Base-by-base conservation (phyloP, 2,888 invertebrate species). In the Phyllotreta striolata region DNA sequence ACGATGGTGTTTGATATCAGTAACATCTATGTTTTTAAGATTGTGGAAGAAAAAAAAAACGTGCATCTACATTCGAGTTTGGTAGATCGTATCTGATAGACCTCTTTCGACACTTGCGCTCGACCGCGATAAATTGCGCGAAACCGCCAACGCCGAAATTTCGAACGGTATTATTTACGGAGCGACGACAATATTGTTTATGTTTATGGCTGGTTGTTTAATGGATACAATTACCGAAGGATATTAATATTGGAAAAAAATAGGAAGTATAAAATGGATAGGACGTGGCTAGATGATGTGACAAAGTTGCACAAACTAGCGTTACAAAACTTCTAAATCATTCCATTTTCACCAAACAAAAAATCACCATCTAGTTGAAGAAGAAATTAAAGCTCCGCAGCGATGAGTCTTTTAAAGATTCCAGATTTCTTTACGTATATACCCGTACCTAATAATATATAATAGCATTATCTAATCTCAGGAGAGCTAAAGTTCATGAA, bases 401-500 rank as follows among this genome's bases (percentile, higher is more conserved):
- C 24, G 24, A 24, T 24, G 24, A 24, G 24, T 24, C 35, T 49
- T 49, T 35, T 35, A 12, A 49, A 49, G 49, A 52, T 52, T 52
- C 39, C 14, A 43, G 34, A 55, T 41, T 12, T 12, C 10, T n/a
- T 9, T 35, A 34, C 43, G 43, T 41, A n/a, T n/a, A n/a, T n/a
- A 43, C 7, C 10, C 13, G n/a, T 9, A 43, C n/a, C 9, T 10
- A 12, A 43, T 43, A 47, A 57, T 47, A 47, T 57, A 47, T 57
- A 57, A 57, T 57, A 41, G 47, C 24, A 39, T 57, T 49, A 57
- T 57, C 47, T 57, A 38, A 39, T 57, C 46, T 57, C 13, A 37
- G 47, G 13, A 57, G 46, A 57, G 39, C 57, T 52, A 52, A 52
- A 52, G 52, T 52, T 52, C 52, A 57, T 57, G 57, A 51, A 62